Base-by-base conservation (phyloP, 92 coral and sea anemone species). In the Palythoa caribaeorum region DNA sequence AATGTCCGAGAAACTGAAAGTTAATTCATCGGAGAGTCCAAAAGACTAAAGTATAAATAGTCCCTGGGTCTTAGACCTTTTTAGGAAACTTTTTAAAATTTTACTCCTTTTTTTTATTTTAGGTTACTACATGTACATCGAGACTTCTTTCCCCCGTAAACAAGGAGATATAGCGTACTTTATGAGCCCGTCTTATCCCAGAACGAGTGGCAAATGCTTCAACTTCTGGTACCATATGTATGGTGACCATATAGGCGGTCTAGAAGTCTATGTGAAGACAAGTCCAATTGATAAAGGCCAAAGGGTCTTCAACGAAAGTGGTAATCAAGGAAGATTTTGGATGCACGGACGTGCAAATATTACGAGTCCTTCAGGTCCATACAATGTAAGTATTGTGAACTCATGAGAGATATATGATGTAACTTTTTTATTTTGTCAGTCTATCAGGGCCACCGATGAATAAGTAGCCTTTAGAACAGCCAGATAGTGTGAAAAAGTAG, bases 211-310 rank as follows among this genome's bases (percentile, higher is more conserved):
- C 88, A 95, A 95, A 54, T 97, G 99, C 84, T 87, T 97, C 70
- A 95, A 97, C 91, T 97, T 97, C 83, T 97, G 90, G 85, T 97
- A 97, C 74, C 98, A 95, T 87, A 97, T 97, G 99, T 87, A 89
- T 52, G 99, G 99, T 35, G 77, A 71, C 20, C 92, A 95, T 71
- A 93, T 97, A 78, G 98, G 98, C 38, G 21, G 88, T 16, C 69
- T 97, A 81, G 93, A 95, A n/a, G 87, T 97, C 3, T 92, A 91
- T 60, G 90, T 94, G 59, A 95, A 92, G 89, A 84, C 87, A 52
- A 89, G 93, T 13, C 69, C 66, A 12, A 44, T 53, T 35, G 76
- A 93, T 0, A 28, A 91, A 15, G 98, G 99, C 28, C 72, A 85
- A n/a, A 90, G 54, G 73, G 97, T 94, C 9, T 97, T 96, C 94